These are phyloP conservation scores for Budorcas taxicolor DNA, from an alignment of 2,113 vertebrate species.

Conservation along the genomic window DNA sequence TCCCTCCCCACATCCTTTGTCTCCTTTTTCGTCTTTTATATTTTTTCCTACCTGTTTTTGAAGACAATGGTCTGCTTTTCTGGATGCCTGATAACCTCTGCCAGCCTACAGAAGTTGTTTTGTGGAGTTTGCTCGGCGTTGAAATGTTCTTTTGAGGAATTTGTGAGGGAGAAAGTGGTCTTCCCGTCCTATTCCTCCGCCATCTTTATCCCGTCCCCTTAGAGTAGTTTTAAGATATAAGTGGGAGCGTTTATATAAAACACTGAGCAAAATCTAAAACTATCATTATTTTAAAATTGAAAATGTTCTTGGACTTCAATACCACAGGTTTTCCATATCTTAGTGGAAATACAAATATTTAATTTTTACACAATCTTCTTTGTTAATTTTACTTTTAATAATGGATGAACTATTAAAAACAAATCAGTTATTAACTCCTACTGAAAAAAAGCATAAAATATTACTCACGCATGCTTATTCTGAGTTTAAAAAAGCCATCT, in stretches of 20 bases:
- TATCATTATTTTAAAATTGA: background rate
- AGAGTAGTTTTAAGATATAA: background rate
- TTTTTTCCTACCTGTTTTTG: no score
- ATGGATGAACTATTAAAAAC: background rate
- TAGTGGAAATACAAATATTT: background rate
- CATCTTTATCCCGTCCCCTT: no score
- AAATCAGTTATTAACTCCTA: background rate
- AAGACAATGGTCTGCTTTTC: no score
- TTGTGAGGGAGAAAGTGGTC: no score
- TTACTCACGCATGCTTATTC: background rate
- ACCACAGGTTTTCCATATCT: background rate
- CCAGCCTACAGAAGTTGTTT: no score
- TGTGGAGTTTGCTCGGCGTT: no score
- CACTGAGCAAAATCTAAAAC: background rate
- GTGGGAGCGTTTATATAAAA: background rate
- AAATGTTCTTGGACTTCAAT: background rate
- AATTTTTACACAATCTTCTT: background rate
- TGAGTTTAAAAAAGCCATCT: background rate
- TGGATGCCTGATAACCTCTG: no score
- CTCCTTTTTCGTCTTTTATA: no score
- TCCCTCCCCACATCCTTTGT: no score
- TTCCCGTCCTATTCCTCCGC: no score
- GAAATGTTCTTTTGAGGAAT: no score
- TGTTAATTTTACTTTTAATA: background rate
- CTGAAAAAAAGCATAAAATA: background rate